These are phyloP conservation scores for Chouioia cunea DNA, from an alignment of 2,888 invertebrate species.

Conservation along the genomic window DNA sequence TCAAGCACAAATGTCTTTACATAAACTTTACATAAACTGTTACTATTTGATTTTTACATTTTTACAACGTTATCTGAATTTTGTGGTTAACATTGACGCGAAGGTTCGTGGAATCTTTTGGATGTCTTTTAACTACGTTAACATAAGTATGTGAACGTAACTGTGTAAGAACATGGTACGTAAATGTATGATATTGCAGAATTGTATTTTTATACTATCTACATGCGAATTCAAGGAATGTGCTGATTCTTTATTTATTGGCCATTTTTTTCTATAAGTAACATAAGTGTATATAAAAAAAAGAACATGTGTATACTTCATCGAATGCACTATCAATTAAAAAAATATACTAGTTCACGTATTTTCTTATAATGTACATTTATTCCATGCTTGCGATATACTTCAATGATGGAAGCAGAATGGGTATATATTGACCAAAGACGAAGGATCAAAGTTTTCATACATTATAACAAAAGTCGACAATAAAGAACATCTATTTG, in stretches of 20 bases:
- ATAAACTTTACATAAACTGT: too few relatives aligned
- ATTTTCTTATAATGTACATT: conserved; percentile 8
- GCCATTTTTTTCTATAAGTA: conserved; percentile 42
- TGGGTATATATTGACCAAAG: conserved; percentile 1
- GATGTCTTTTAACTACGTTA: too few relatives aligned
- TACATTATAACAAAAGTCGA: background rate
- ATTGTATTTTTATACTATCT: conserved; percentile 41
- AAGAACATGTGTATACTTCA: conserved; percentile 39
- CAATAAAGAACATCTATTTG: conserved; percentile 4
- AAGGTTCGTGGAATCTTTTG: too few relatives aligned
- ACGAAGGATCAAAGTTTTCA: conserved; percentile 23
- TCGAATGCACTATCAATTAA: conserved; percentile 41
- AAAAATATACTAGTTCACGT: conserved; percentile 3
- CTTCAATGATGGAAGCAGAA: background rate
- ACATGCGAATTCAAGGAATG: conserved; percentile 23
- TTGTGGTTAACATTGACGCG: too few relatives aligned
- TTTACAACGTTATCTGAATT: too few relatives aligned
- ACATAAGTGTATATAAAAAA: conserved; percentile 41
- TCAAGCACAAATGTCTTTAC: too few relatives aligned
- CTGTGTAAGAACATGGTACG: conserved; percentile 17
- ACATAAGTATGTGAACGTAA: too few relatives aligned
- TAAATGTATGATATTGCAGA: conserved; percentile 28
- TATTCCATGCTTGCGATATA: conserved; percentile 1
- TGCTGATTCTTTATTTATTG: conserved; percentile 30
- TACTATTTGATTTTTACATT: too few relatives aligned